A percentile compares a stretch with the other conserved stretches of the same genome.
These are phyloP conservation scores for Nephrotoma appendiculata DNA, from an alignment of 2,888 invertebrate genomes.

Conservation along the genomic window DNA sequence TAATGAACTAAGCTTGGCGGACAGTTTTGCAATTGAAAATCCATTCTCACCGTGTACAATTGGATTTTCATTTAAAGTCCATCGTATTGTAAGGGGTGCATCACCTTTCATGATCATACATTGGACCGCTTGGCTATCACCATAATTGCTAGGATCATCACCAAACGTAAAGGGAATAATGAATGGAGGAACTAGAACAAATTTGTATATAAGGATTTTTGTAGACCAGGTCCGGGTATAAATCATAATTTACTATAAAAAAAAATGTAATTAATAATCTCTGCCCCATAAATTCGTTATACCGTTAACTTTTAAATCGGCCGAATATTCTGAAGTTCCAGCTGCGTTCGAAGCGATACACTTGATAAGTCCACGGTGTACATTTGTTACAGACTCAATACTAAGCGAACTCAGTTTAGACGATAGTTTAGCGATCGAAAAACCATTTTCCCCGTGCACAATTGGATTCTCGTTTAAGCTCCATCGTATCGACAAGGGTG, in stretches of 20 bases:
- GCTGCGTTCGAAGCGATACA: slow-evolving; percentile 46
- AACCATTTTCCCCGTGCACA: slow-evolving; percentile 26
- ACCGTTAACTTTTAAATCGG: slow-evolving; percentile 26
- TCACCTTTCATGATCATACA: slow-evolving; percentile 64
- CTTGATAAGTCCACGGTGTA: slow-evolving; percentile 45
- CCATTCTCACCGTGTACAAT: slow-evolving; percentile 27
- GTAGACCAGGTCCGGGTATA: neutral
- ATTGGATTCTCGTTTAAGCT: slow-evolving; percentile 40
- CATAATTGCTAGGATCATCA: slow-evolving; percentile 42
- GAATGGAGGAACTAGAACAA: slow-evolving; percentile 33
- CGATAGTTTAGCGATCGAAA: slow-evolving; percentile 29
- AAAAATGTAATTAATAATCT: neutral
- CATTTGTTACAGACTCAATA: slow-evolving; percentile 30
- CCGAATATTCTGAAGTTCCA: slow-evolving; percentile 31
- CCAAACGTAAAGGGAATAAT: slow-evolving; percentile 42
- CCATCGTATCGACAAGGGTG: slow-evolving; percentile 59
- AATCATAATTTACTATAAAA: neutral
- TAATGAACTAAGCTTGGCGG: slow-evolving; percentile 37
- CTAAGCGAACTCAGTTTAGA: slow-evolving; percentile 36
- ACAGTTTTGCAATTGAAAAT: slow-evolving; percentile 31
- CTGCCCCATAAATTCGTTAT: slow-evolving; percentile 17
- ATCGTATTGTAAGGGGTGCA: slow-evolving; percentile 55
- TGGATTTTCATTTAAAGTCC: slow-evolving; percentile 48
- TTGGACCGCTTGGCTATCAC: slow-evolving; percentile 44
- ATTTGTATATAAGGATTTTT: neutral